Conservation (phyloP, 92 coral and sea anemone species). For the Porites rus region DNA sequence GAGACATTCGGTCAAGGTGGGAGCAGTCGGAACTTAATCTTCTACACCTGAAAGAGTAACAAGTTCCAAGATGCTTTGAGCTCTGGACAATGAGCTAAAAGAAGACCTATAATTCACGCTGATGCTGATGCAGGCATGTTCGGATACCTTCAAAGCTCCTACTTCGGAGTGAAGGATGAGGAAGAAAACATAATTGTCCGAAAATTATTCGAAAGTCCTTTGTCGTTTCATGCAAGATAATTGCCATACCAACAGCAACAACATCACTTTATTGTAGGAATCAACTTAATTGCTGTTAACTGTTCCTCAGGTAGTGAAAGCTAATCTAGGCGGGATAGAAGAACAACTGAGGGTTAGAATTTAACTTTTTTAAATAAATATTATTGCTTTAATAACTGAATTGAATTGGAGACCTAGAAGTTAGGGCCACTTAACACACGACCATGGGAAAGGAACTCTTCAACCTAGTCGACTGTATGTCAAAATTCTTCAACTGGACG, state of each 20-base stretch:
- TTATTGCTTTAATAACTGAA: no score
- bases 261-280: no score
- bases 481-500: slow-evolving; percentile 25
- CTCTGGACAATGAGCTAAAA: not conserved
- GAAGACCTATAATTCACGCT: not conserved
- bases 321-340: not conserved
- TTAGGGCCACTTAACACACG: slow-evolving; percentile 25
- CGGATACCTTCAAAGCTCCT: slow-evolving; percentile 30
- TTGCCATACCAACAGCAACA: no score
- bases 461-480: slow-evolving; percentile 12
- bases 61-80: slow-evolving; percentile 24
- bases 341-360: not conserved
- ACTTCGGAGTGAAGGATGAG: not conserved
- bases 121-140: slow-evolving; percentile 25
- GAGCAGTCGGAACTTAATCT: slow-evolving; percentile 16
- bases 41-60: not conserved
- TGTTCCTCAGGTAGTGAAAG: slow-evolving; percentile 19
- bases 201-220: no score
- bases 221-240: no score
- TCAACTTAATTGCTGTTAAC: no score
- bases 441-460: slow-evolving; percentile 8
- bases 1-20: slow-evolving; percentile 31
- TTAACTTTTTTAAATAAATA: no score
- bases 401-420: slow-evolving; percentile 16
- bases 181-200: no score